Evolutionary conservation across 2,888 invertebrate species (phyloP).

Genomic region (Phyto melanocephala): DNA sequence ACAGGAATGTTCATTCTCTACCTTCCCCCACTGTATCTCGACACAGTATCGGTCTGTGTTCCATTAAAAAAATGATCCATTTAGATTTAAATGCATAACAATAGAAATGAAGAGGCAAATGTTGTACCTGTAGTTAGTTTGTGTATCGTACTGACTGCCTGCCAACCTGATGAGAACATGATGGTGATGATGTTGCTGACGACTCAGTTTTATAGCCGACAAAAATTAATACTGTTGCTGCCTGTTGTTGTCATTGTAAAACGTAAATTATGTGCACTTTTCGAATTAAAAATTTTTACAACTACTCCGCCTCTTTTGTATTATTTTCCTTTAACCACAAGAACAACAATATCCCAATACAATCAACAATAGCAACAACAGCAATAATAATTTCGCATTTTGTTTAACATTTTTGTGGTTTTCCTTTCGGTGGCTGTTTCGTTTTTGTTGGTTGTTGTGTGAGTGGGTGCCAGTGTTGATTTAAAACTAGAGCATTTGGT

Average conservation of each 20-base stretch:
- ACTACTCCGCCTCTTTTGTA: slow-evolving; percentile 31
- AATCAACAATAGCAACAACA: background rate
- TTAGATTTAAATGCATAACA: background rate
- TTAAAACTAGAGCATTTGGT: slow-evolving; percentile 45
- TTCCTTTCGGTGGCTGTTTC: slow-evolving; percentile 31
- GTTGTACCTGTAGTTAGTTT: slow-evolving; percentile 34
- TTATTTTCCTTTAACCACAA: slow-evolving; percentile 36
- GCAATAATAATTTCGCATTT: slow-evolving; percentile 34
- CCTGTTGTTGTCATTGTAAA: slow-evolving; percentile 55
- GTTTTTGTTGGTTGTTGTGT: slow-evolving; percentile 1
- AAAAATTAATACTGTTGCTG: slow-evolving; percentile 41
- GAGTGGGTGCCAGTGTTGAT: slow-evolving; percentile 44
- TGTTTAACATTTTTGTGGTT: slow-evolving; percentile 34
- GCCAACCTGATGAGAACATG: background rate
- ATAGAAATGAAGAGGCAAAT: background rate
- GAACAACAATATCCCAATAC: slow-evolving; percentile 28
- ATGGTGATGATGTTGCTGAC: slow-evolving; percentile 19
- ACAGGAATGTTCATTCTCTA: slow-evolving; percentile 20
- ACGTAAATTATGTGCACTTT: slow-evolving; percentile 65
- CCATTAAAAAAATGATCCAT: slow-evolving; percentile 40
- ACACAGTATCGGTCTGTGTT: background rate
- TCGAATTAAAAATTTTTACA: slow-evolving; percentile 45
- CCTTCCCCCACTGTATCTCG: background rate
- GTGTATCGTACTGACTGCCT: background rate
- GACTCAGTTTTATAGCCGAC: slow-evolving; percentile 45